Evolutionary conservation across 2,113 vertebrate species (phyloP).

Genomic region (Ahaetulla prasina): DNA sequence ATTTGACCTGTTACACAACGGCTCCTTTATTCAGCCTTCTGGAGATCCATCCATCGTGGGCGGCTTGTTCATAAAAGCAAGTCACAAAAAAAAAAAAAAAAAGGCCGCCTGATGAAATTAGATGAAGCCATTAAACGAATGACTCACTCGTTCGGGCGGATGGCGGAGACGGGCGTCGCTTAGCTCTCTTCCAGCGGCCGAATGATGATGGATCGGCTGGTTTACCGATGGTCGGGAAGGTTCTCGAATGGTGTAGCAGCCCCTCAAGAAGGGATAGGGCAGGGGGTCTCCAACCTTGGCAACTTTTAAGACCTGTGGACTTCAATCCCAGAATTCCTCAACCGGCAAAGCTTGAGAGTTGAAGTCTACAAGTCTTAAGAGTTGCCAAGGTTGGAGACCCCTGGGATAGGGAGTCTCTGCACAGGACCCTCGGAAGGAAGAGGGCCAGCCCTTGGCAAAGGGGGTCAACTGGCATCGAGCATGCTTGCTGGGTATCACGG

Average conservation of each 20-base stretch:
- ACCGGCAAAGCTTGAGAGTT: no score
- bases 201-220: neutral
- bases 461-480: neutral
- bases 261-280: neutral
- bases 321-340: no score
- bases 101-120: neutral
- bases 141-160: neutral
- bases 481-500: neutral
- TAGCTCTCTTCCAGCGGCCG: neutral
- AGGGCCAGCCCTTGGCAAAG: neutral
- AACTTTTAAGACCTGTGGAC: no score
- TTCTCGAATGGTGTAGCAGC: constrained; percentile 5
- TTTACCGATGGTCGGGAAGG: neutral
- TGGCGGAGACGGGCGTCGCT: neutral
- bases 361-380: no score
- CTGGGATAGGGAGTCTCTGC: neutral
- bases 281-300: no score
- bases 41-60: neutral
- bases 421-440: neutral
- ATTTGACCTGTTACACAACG: neutral
- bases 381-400: no score
- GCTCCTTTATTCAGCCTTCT: neutral
- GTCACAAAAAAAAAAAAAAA: no score
- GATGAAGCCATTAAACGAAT: neutral
- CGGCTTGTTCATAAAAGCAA: neutral